phyloP scores from a whole-genome alignment of 2,113 vertebrate genomes.

The Eptesicus fuscus region DNA sequence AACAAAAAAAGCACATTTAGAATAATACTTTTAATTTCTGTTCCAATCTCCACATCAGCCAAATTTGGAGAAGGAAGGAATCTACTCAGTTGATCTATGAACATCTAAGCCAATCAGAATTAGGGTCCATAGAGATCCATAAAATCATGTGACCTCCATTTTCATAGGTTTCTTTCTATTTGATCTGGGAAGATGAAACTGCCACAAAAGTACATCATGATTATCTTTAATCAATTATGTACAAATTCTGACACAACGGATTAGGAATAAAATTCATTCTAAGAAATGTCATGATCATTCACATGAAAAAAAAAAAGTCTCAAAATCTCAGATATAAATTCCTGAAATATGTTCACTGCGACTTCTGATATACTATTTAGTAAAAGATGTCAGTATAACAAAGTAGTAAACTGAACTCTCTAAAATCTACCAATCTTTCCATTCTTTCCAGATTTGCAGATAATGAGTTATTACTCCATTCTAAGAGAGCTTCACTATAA shows the following conservation, averaged over 20 bases:
- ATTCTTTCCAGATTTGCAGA: not conserved
- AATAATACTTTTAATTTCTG: not conserved
- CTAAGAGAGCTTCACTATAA: not conserved
- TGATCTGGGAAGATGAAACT: not conserved
- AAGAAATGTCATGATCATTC: not conserved
- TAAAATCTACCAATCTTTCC: not conserved
- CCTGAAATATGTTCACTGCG: not conserved
- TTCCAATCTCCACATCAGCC: not conserved
- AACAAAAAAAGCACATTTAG: not conserved
- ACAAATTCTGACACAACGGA: not conserved
- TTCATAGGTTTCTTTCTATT: not conserved
- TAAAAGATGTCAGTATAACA: not conserved
- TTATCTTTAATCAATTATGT: not conserved
- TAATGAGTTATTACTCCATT: not conserved
- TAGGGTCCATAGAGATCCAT: not conserved
- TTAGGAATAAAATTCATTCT: not conserved
- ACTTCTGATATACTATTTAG: not conserved
- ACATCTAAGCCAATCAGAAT: not conserved
- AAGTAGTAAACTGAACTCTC: not conserved
- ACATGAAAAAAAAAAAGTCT: slow-evolving; percentile 15
- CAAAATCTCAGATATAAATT: not conserved
- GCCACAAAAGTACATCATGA: not conserved
- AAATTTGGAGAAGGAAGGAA: not conserved
- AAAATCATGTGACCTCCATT: not conserved
- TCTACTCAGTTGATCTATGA: not conserved